Conservation (phyloP, 2,797 vertebrate species). For the Dermochelys coriacea region DNA sequence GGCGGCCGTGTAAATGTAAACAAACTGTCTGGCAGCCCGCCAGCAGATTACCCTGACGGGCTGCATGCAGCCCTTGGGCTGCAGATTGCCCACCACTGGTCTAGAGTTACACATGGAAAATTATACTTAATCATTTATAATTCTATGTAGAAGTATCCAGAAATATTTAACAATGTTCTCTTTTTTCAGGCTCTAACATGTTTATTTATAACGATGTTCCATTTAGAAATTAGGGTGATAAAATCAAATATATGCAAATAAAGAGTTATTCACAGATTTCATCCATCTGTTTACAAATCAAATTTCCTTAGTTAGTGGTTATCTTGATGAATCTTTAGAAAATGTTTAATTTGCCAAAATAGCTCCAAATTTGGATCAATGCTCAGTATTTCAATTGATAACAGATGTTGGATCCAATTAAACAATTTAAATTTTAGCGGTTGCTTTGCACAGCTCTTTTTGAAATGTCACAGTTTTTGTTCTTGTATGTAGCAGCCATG, state of each 20-base stretch:
- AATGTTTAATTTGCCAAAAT: slow-evolving; percentile 49
- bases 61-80: too few species aligned
- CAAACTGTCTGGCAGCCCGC: too few species aligned
- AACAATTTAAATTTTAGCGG: slow-evolving; percentile 26
- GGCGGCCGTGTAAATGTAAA: too few species aligned
- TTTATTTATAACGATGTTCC: neutral
- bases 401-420: slow-evolving; percentile 59
- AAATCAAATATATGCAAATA: neutral
- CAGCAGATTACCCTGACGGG: too few species aligned
- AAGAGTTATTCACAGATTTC: neutral
- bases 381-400: slow-evolving; percentile 42
- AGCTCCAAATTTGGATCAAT: slow-evolving; percentile 58
- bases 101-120: neutral
- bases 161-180: neutral
- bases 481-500: slow-evolving; percentile 41
- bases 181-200: neutral
- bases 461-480: slow-evolving; percentile 67
- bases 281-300: slow-evolving; percentile 22
- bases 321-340: slow-evolving; percentile 43
- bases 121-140: neutral
- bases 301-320: slow-evolving; percentile 14
- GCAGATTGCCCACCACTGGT: too few species aligned
- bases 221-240: neutral
- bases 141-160: neutral
- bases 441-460: slow-evolving; percentile 51